Base-by-base conservation (phyloP, 2,888 invertebrate genomes). In the Drosophila ezoana region DNA sequence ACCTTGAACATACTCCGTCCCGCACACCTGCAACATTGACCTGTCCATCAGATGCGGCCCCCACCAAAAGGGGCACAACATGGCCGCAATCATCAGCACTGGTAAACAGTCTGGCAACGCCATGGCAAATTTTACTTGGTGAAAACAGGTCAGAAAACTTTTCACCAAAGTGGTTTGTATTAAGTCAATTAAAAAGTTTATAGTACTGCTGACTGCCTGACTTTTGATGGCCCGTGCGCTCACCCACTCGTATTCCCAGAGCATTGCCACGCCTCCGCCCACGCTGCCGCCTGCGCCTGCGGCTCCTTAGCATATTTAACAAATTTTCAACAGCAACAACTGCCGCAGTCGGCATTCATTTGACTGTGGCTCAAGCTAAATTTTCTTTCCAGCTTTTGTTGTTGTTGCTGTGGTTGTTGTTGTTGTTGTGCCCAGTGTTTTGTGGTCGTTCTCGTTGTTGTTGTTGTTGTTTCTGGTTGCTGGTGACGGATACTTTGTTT, bases 101-200 rank as follows among this genome's bases (percentile, higher is more conserved):
- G 48, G 64, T 54, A 20, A 35, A 38, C 56, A 41, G 51, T 49
- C 41, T 37, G 43, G 33, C 47, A 40, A 43, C 53, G 59, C 62
- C 54, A 53, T 62, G 58, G 76, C 62, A 85, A 79, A 82, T 79
- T 85, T 76, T 69, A 70, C 76, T 87, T 81, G 88, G 83, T n/a
- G 33, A 32, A 86, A 85, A 79, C 85, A 86, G 85, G 85, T 85
- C 89, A 83, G 73, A 72, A 74, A 85, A 85, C 75, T 85, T 85
- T 85, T 69, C 81, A 83, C 89, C 89, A 86, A 86, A 83, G 83
- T 85, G 85, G 85, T 88, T 83, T 88, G 88, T 85, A 85, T 85
- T 85, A 85, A 85, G 85, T 85, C 85, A 85, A 85, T 85, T 85
- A 85, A 85, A 85, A 85, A 88, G 85, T 85, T 85, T 85, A 80